Evolutionary conservation across 2,113 vertebrate genomes (phyloP).

Genomic region (Setophaga kirtlandii): DNA sequence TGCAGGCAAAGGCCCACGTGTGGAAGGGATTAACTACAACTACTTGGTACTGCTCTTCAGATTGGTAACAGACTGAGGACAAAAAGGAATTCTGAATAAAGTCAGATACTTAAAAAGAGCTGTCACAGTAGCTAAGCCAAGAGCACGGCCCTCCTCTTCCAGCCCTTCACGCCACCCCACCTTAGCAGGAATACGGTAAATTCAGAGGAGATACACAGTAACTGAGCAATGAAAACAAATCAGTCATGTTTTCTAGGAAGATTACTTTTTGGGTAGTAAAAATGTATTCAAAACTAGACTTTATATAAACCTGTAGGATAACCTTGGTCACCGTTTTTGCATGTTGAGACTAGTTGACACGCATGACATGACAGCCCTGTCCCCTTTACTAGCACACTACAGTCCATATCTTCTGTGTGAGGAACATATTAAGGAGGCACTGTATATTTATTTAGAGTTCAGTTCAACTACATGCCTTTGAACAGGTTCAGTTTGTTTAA

Average conservation of each 20-base stretch:
- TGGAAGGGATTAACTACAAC: neutral
- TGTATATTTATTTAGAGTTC: neutral
- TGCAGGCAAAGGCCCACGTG: neutral
- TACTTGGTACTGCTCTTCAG: neutral
- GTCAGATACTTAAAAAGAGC: neutral
- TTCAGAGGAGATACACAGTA: neutral
- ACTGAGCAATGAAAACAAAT: neutral
- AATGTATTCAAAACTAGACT: neutral
- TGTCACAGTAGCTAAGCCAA: neutral
- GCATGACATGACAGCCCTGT: neutral
- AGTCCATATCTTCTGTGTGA: neutral
- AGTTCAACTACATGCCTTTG: neutral
- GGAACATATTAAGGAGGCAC: neutral
- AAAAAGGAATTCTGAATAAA: neutral
- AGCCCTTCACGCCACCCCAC: accelerated
- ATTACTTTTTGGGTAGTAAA: neutral
- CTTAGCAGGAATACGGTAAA: neutral
- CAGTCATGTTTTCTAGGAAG: neutral
- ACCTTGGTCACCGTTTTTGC: neutral
- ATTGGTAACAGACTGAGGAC: neutral
- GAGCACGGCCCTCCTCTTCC: accelerated
- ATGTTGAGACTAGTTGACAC: neutral
- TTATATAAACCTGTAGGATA: neutral
- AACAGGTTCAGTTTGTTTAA: neutral
- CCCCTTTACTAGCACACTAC: neutral